Base-by-base conservation (phyloP, 2,888 invertebrate genomes). In the Tribolium freemani region DNA sequence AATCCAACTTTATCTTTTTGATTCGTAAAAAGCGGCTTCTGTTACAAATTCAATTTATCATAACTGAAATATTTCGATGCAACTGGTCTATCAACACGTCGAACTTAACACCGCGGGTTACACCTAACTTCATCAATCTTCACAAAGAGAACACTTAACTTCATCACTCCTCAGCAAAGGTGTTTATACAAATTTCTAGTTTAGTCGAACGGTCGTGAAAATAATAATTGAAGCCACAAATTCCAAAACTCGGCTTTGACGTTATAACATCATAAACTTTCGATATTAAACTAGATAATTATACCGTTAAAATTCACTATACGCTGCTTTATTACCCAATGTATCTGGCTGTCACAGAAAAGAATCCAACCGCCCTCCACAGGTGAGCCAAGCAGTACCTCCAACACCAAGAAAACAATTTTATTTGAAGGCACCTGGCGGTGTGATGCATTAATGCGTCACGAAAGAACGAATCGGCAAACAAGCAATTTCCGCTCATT, bases 261-360 rank as follows among this genome's bases (percentile, higher is more conserved):
- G 46, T 61, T 61, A 61, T 50, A 50, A 30, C 61, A 61, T 44
- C 61, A 61, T 61, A 61, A 61, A 61, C 11, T 61, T 30, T 20
- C 61, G 48, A 61, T 61, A 61, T 61, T 61, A 61, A 46, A 61
- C 61, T n/a, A 61, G 61, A 61, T 61, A 61, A 61, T 61, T 61
- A 61, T 48, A 50, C 44, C 61, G 61, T 61, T 46, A 61, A 61
- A 61, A 61, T 61, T 61, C 61, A 61, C 48, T 61, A 58, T 45
- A 10, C 20, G 58, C 45, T 8, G 13, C 56, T 58, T 58, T 58
- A 58, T 58, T 45, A 45, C 21, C 20, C 16, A 58, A 20, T 30
- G 44, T 45, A 58, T 38, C 30, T 13, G 45, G 21, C 10, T 56
- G 56, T 56, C 45, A 58, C 26, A 3, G 26, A 3, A 26, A 26